Evolutionary conservation across 64 coral and sea anemone genomes (phyloP).

Genomic region (Trachythela sp.): DNA sequence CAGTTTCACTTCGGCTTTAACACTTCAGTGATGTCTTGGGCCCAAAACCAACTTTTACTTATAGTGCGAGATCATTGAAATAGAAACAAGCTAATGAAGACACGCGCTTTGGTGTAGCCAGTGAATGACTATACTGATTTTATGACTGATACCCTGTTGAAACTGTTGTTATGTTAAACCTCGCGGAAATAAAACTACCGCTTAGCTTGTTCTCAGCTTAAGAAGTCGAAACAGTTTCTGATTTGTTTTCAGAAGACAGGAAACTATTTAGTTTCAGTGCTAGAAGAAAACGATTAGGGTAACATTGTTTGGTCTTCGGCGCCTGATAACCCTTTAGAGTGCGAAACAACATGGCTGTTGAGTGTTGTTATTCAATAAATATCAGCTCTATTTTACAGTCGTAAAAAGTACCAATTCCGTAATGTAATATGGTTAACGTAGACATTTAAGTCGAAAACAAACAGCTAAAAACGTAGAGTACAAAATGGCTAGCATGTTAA

Average conservation of each 20-base stretch:
- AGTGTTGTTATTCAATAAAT: neutral
- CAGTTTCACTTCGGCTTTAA: too few species aligned
- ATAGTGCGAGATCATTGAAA: too few species aligned
- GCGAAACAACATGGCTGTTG: neutral
- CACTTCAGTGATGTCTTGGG: too few species aligned
- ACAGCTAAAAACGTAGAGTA: neutral
- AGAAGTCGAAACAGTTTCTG: neutral
- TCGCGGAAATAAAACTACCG: neutral
- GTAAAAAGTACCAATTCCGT: neutral
- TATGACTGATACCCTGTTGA: too few species aligned
- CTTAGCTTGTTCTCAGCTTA: neutral
- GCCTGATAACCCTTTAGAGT: neutral
- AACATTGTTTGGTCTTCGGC: neutral
- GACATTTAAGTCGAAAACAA: neutral
- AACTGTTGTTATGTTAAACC: too few species aligned
- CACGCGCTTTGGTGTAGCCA: too few species aligned
- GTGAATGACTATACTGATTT: too few species aligned
- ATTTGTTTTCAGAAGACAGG: neutral
- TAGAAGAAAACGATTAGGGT: neutral
- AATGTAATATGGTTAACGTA: neutral
- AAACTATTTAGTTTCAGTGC: neutral
- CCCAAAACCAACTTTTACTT: too few species aligned
- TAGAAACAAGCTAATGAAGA: too few species aligned
- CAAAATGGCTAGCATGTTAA: neutral
- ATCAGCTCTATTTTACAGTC: neutral